Percentiles rank a stretch among this genome's conserved stretches.
phyloP scores from a whole-genome alignment of 2,113 vertebrate genomes.

The Lota lota region DNA sequence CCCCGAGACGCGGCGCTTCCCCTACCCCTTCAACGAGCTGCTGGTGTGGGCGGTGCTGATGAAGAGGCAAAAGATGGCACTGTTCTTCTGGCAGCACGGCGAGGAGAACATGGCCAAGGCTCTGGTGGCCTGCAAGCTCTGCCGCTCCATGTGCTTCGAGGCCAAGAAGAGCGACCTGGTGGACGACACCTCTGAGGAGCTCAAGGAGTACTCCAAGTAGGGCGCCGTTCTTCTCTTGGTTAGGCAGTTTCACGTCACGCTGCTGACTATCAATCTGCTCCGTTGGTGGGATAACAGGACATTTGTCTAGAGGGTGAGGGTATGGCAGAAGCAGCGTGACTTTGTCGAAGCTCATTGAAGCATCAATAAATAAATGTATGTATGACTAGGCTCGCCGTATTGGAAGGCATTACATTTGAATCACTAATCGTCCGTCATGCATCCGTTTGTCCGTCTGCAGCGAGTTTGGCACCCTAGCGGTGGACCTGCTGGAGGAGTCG shows the following conservation, averaged over 20 bases:
- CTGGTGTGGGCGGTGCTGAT: slow-evolving; percentile 96
- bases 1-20: slow-evolving; percentile 91
- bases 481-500: slow-evolving; percentile 94
- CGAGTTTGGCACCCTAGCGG: slow-evolving; percentile 93
- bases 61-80: slow-evolving; percentile 97
- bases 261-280: too few relatives aligned
- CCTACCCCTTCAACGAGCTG: slow-evolving; percentile 96
- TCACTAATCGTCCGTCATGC: too few relatives aligned
- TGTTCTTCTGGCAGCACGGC: slow-evolving; percentile 98
- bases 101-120: slow-evolving; percentile 99
- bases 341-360: too few relatives aligned
- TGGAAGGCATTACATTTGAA: too few relatives aligned
- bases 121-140: slow-evolving; percentile 94
- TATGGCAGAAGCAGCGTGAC: too few relatives aligned
- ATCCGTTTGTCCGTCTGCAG: slow-evolving; percentile 55
- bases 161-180: slow-evolving; percentile 97
- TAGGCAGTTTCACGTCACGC: too few relatives aligned
- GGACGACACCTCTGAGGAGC: slow-evolving; percentile 93
- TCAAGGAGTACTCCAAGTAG: slow-evolving; percentile 95
- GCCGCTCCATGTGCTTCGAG: slow-evolving; percentile 94
- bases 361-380: too few relatives aligned
- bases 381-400: too few relatives aligned
- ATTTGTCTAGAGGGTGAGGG: too few relatives aligned
- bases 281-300: too few relatives aligned
- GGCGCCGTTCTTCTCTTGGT: neutral